Percentiles rank a stretch among this genome's conserved stretches.
phyloP scores from a whole-genome alignment of 2,113 vertebrate genomes.

The Vulpes lagopus region DNA sequence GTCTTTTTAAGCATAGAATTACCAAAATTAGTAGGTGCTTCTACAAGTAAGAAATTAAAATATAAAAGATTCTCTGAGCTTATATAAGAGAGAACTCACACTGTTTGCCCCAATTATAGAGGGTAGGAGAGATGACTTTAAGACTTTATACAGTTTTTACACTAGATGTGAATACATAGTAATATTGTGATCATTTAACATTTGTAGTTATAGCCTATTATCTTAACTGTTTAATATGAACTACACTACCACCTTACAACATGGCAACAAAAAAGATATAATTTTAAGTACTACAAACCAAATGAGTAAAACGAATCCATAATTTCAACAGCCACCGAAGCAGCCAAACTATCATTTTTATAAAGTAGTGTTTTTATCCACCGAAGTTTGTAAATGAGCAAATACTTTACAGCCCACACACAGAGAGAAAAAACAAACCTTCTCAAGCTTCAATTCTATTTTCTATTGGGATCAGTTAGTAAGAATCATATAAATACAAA shows the following conservation, averaged over 20 bases:
- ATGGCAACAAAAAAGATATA: not conserved
- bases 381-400: constrained; percentile 15
- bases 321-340: constrained; percentile 50
- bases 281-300: constrained; percentile 10
- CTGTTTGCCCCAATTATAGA: constrained; percentile 66
- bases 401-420: constrained; percentile 47
- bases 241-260: not conserved
- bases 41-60: constrained; percentile 58
- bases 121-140: constrained; percentile 16
- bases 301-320: constrained; percentile 14
- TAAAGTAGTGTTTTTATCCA: constrained; percentile 54
- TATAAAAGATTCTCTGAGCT: constrained; percentile 64
- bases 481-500: constrained; percentile 50
- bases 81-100: constrained; percentile 76
- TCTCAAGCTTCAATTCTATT: not conserved
- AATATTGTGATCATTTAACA: not conserved
- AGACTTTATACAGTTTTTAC: constrained; percentile 34
- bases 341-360: constrained; percentile 55
- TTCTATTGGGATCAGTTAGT: constrained; percentile 46
- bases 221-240: not conserved
- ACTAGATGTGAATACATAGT: not conserved
- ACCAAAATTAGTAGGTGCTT: constrained; percentile 49
- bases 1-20: constrained; percentile 56
- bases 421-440: constrained; percentile 50
- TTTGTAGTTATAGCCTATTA: not conserved